Percentiles rank a stretch among this genome's conserved stretches.
These are phyloP conservation scores for Habrosyne pyritoides DNA, from an alignment of 2,888 invertebrate genomes.

Conservation along the genomic window DNA sequence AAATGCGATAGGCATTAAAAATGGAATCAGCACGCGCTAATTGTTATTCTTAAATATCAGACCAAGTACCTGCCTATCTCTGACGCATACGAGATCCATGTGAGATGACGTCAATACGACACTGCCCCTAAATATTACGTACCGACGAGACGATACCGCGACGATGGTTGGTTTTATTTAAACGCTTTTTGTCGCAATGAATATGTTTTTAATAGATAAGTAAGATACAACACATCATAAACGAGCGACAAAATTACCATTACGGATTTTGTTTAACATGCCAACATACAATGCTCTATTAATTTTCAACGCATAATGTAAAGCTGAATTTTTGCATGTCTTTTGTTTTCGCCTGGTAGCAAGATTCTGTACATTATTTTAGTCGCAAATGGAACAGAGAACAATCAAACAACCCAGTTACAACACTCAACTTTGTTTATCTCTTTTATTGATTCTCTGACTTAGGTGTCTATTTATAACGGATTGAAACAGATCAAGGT, in stretches of 20 bases:
- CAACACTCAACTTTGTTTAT: not conserved
- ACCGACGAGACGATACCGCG: not conserved
- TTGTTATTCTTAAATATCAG: not conserved
- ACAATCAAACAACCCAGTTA: too few relatives aligned
- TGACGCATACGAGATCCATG: conserved; percentile 8
- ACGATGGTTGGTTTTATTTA: too few relatives aligned
- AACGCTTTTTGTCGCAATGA: not conserved
- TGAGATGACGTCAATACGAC: conserved; percentile 15
- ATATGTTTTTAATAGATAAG: not conserved
- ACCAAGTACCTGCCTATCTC: not conserved
- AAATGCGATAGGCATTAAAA: not conserved
- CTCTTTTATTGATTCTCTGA: not conserved
- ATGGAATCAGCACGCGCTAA: not conserved
- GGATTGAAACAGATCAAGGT: not conserved
- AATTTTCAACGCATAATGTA: too few relatives aligned
- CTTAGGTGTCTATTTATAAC: not conserved
- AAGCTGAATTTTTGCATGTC: too few relatives aligned
- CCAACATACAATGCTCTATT: too few relatives aligned
- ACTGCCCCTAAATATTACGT: conserved; percentile 10
- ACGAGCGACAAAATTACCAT: too few relatives aligned
- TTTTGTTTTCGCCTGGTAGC: too few relatives aligned
- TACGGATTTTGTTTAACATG: too few relatives aligned
- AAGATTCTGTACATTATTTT: too few relatives aligned
- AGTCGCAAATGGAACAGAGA: too few relatives aligned
- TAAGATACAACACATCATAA: too few relatives aligned